A percentile compares a stretch with the other conserved stretches of the same genome.
phyloP scores from a whole-genome alignment of 2,888 invertebrate species.

The Nomada hirtipes region DNA sequence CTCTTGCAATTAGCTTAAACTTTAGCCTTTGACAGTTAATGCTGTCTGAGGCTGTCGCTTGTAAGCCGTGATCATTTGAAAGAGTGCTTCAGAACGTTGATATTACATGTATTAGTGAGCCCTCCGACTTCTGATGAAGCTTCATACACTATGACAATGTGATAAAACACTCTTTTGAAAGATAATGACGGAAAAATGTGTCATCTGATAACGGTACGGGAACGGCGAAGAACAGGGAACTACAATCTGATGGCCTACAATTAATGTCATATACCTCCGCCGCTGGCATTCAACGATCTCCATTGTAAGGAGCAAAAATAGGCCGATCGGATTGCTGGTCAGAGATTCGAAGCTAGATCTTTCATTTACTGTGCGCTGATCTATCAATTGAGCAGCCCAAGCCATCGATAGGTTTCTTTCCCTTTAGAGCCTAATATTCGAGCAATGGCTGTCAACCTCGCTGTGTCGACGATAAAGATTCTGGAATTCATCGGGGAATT shows the following conservation, averaged over 20 bases:
- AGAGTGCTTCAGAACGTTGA: neutral
- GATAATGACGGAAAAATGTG: too few species aligned
- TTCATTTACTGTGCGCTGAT: constrained; percentile 22
- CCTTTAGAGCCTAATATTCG: constrained; percentile 14
- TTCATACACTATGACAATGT: neutral
- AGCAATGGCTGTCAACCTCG: neutral
- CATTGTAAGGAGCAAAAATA: constrained; percentile 34
- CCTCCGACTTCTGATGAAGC: neutral
- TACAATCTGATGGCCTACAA: constrained; percentile 13
- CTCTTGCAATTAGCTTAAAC: constrained; percentile 29
- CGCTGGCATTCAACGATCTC: constrained; percentile 19
- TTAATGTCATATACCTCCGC: constrained; percentile 28
- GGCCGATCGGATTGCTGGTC: constrained; percentile 38
- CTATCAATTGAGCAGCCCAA: constrained; percentile 32
- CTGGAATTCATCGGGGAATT: neutral
- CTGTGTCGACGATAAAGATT: neutral
- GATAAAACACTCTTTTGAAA: neutral
- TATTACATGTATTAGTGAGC: neutral
- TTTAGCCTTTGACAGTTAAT: constrained; percentile 18
- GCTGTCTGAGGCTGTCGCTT: neutral
- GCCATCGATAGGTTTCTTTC: constrained; percentile 19
- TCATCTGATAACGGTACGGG: neutral
- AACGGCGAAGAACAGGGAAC: neutral
- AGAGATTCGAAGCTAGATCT: constrained; percentile 34
- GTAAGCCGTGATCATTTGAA: neutral